A percentile compares a stretch with the other conserved stretches of the same genome.
Conservation (phyloP, 2,113 vertebrate species). For the Nestor notabilis region DNA sequence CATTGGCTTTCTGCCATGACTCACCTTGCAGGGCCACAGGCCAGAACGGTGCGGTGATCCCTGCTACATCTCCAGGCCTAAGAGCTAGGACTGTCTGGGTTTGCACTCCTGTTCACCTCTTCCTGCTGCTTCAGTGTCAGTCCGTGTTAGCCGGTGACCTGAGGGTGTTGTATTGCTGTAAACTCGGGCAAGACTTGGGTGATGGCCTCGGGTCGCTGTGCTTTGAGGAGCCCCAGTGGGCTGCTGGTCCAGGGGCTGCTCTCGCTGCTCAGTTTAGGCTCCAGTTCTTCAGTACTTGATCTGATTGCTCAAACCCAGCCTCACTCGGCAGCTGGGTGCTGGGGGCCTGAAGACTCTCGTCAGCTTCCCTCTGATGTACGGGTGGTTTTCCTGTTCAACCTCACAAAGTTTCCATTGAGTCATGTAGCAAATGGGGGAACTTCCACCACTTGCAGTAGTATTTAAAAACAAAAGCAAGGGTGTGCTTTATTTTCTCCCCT, state of each 20-base stretch:
- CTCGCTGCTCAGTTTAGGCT: background rate
- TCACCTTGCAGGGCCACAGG: background rate
- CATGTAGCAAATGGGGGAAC: background rate
- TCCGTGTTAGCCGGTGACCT: rapidly evolving
- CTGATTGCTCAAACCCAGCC: background rate
- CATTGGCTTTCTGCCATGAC: rapidly evolving
- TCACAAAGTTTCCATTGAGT: background rate
- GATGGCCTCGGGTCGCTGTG: background rate
- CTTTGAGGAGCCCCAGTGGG: background rate
- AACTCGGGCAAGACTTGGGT: rapidly evolving
- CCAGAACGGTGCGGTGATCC: background rate
- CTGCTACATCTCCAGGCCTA: rapidly evolving
- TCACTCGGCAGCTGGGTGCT: background rate
- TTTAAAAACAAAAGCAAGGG: background rate
- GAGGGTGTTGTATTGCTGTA: background rate
- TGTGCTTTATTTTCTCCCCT: background rate
- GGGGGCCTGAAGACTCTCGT: background rate
- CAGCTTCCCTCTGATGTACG: background rate
- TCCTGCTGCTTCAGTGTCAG: background rate
- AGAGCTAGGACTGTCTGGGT: background rate
- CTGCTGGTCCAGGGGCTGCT: background rate
- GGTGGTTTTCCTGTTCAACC: background rate
- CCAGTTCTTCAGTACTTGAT: background rate
- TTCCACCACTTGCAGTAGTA: background rate
- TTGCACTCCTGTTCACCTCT: background rate